Evolutionary conservation across 2,113 vertebrate genomes (phyloP), one percentile per base, ranked within the genome.

Genomic region (Isichthys henryi): DNA sequence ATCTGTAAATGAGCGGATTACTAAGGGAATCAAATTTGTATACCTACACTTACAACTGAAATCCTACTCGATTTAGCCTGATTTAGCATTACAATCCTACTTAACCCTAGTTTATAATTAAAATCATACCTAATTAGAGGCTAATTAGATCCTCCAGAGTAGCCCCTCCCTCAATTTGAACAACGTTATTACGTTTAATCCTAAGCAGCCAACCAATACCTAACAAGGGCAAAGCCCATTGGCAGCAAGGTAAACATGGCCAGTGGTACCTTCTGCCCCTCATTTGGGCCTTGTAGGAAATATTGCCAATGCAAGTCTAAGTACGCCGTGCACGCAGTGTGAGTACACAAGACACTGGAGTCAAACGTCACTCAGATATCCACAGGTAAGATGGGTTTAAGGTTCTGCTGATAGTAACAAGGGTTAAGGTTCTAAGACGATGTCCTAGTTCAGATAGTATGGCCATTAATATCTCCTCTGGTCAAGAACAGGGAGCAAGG

Each of bases 1-100:
- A n/a, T 84, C 6, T 84, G 45, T 84, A 84, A 84, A 84, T 84
- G 45, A 84, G 82, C 3, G 19, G 82, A 84, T 48, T 84, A 84
- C 82, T 48, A 84, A 46, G 17, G 23, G 19, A 10, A 48, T 39
- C 15, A 46, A 84, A 46, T 46, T 46, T 48, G 45, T 48, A 84
- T 11, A 84, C 82, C 45, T 84, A 48, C 43, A 48, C n/a, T n/a
- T 48, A 17, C 6, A 15, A 80, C 35, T 35, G 74, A 80, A 43
- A 43, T 43, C 35, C 35, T 19, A 6, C 74, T 19, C 15, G 35
- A 43, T 43, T 80, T 43, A 80, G 27, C 15, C 74, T 21, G 15
- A 80, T 80, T 35, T 80, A 80, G 15, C 35, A 80, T 80, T 39
- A 19, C 74, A 80, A 43, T 80, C 74, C 35, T 80, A 80, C 5